Base-by-base conservation (phyloP, 2,797 vertebrate genomes). In the Amazonetta brasiliensis region DNA sequence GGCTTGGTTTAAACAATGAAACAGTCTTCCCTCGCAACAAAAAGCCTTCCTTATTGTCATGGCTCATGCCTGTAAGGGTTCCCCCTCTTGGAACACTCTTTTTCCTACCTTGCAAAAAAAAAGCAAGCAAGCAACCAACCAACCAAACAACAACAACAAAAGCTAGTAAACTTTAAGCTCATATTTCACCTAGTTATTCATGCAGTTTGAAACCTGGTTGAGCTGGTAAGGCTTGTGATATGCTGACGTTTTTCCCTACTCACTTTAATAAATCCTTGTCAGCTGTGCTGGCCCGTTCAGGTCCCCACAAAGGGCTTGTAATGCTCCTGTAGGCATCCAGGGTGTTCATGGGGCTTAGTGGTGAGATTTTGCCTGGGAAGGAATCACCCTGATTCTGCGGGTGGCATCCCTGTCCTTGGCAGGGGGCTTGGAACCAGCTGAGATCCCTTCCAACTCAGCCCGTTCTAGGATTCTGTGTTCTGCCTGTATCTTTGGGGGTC, bases 301-400 rank as follows among this genome's bases (percentile, higher is more conserved):
- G 33, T 43, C 17, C 43, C 35, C n/a, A 4, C 23, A 15, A 17
- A 7, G 0, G 14, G 5, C 37, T 18, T 4, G 0, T 6, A 1
- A 5, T 1, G 6, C 9, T 64, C 4, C 64, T 14, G 3, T 17
- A 7, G 1, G 4, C 43, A 44, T 39, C 50, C 1, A 1, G 54
- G 20, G 11, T 20, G 8, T 5, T 20, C 62, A 14, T 21, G 48
- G 48, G 22, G 48, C 48, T 7, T 50, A 25, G 48, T 5, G 12
- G 48, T 50, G 48, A 50, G 48, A 50, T 50, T 25, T 25, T 50
- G 48, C 48, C 23, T 25, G 48, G 48, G 48, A 50, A 50, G 48
- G 12, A 50, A 50, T 25, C 48, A 50, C 23, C 48, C 12, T 50
- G 48, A 50, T 25, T 23, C 48, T 13, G 23, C 7, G 23, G 23